Conservation (phyloP, 2,797 vertebrate genomes). For the Esox masquinongy region DNA sequence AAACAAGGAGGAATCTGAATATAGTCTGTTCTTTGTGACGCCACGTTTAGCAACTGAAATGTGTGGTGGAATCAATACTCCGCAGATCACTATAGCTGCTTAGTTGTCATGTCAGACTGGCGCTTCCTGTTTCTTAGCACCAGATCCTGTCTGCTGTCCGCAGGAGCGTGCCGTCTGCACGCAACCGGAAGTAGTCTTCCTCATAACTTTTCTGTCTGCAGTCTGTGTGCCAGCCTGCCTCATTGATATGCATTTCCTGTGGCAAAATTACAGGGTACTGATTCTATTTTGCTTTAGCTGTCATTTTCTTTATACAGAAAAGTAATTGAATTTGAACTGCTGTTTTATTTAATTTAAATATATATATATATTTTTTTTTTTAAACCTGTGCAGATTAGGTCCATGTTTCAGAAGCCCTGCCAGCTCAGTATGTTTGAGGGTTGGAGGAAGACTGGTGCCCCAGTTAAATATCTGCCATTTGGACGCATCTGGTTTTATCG, state of each 20-base stretch:
- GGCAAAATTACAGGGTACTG: slow-evolving; percentile 12
- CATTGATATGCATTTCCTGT: background rate
- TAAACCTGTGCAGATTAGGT: background rate
- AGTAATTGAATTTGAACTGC: background rate
- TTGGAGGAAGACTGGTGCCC: background rate
- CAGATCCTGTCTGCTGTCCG: slow-evolving; percentile 19
- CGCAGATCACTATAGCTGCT: background rate
- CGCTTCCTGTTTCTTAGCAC: slow-evolving; percentile 47
- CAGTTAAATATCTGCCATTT: background rate
- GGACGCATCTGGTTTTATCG: background rate
- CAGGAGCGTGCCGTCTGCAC: slow-evolving; percentile 30
- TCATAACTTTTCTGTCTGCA: background rate
- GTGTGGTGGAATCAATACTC: too few relatives aligned
- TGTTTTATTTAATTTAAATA: background rate
- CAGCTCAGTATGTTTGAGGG: background rate
- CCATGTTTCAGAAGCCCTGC: background rate
- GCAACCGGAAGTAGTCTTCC: slow-evolving; percentile 61
- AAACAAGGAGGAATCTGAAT: too few relatives aligned
- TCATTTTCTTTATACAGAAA: background rate
- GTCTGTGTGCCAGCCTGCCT: background rate
- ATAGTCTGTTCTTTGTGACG: too few relatives aligned
- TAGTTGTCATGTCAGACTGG: slow-evolving; percentile 10
- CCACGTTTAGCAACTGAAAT: too few relatives aligned
- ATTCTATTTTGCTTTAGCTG: background rate
- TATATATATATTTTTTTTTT: too few relatives aligned